Base-by-base conservation (phyloP, 2,888 invertebrate genomes). In the Polyommatus icarus region DNA sequence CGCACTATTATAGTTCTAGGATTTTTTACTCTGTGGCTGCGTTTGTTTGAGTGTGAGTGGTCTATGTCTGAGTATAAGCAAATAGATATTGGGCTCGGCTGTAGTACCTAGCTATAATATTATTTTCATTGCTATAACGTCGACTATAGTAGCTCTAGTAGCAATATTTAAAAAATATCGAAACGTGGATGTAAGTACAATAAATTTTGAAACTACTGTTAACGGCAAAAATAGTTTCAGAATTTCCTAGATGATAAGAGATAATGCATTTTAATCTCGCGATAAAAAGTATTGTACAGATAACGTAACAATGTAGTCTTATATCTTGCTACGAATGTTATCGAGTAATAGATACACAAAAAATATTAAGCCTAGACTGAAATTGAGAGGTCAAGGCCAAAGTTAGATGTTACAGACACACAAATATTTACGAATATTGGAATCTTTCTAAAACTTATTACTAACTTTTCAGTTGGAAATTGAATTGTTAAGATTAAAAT, bases 21-120 rank as follows among this genome's bases (percentile, higher is more conserved):
- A 80, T 82, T 82, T 82, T 82, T 80, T 82, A 81, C 57, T 78
- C 83, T 84, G 81, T 83, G 83, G 79, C 80, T 77, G 57, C 79
- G 79, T 80, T 79, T 77, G 79, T 80, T 72, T 82, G 79, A 79
- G 80, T 82, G 77, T 78, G 76, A 76, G 77, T 77, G 12, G 46
- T 73, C 67, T 61, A 40, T 76, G 76, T 24, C 54, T 32, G 20
- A 71, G 46, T 77, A 57, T 79, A 79, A 76, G 71, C 76, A 61
- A 78, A 78, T 73, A 78, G 72, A 79, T 79, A 50, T 67, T 6
- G 54, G 54, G 75, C 24, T 29, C 46, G 50, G 29, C 29, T 32
- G 29, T 32, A 67, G 67, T 32, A 32, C 6, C 29, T 32, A 15
- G 67, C 67, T 67, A 67, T 32, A 67, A 67, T 32, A 61, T 59